A percentile compares a stretch with the other conserved stretches of the same genome.
Evolutionary conservation across 2,113 vertebrate genomes (phyloP).

Genomic region (Cottus gobio): DNA sequence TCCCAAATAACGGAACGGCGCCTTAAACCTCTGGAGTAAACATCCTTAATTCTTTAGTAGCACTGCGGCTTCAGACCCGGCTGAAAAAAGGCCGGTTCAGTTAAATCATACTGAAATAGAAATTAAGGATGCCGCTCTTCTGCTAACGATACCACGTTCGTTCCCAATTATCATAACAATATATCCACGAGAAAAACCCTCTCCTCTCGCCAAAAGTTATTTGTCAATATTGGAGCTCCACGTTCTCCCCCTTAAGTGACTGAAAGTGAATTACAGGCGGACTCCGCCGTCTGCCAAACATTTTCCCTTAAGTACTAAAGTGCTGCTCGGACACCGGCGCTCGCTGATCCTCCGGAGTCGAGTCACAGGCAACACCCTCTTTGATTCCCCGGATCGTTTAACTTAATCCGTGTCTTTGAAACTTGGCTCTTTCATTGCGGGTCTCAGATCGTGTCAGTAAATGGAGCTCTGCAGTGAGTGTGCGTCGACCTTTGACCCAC

Average conservation of each 20-base stretch:
- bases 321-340: slow-evolving; percentile 13
- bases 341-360: slow-evolving; percentile 40
- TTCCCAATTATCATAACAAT: slow-evolving; percentile 4
- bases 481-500: slow-evolving; percentile 31
- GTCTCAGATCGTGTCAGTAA: slow-evolving; percentile 33
- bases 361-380: slow-evolving; percentile 31
- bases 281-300: slow-evolving; percentile 24
- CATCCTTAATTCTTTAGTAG: background rate
- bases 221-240: slow-evolving; percentile 37
- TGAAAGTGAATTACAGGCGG: slow-evolving; percentile 37
- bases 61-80: background rate
- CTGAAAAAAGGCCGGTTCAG: background rate
- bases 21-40: background rate
- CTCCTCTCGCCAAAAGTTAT: slow-evolving; percentile 1
- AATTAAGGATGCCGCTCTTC: slow-evolving; percentile 11
- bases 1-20: slow-evolving; percentile 5
- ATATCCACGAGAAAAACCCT: slow-evolving; percentile 2
- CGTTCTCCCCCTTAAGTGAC: slow-evolving; percentile 16
- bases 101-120: slow-evolving; percentile 11
- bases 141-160: slow-evolving; percentile 1
- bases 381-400: slow-evolving; percentile 41
- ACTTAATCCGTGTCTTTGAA: slow-evolving; percentile 51
- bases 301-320: slow-evolving; percentile 36
- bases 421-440: slow-evolving; percentile 3
- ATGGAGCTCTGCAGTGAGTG: slow-evolving; percentile 35